Evolutionary conservation across 2,113 vertebrate species (phyloP), one percentile per base, ranked within the genome.

Genomic region (Lipotes vexillifer): DNA sequence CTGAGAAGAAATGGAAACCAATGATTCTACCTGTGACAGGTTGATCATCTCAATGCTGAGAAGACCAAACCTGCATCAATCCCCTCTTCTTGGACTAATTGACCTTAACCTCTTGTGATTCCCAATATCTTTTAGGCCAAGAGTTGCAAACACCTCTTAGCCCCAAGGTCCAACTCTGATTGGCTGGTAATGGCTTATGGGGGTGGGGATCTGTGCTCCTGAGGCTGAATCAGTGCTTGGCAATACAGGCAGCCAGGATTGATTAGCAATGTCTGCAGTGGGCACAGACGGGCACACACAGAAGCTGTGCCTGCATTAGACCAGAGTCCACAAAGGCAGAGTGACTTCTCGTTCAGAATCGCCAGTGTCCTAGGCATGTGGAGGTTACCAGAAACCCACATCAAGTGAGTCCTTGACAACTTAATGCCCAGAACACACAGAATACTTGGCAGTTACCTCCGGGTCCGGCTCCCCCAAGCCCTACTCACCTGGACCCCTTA

Each of bases 241-340:
- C 36, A 59, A 5, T 41, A 33, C 21, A 71, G 49, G 25, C 17
- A 2, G 36, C 27, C 52, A 33, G 86, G 36, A 72, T 33, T 1
- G 2, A 72, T 88, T 33, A 72, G 85, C 36, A 23, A 33, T 59
- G 68, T 59, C 86, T 59, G 68, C 52, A 14, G 36, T 15, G 27
- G 36, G 29, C 36, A 44, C 6, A 1, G 61, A 21, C 0, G 2
- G 33, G 13, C 8, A 21, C 68, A 71, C 17, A 17, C 46, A 52
- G 33, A 21, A 10, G 33, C 46, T 6, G 2, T 0, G 6, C 25
- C 13, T 20, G 46, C 8, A 2, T 1, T 1, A 55, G 33, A 29
- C 46, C 2, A 5, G 2, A n/a, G 33, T 29, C 83, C 44, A 29
- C 21, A 6, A 6, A 65, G 83, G 44, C 4, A 27, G 84, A 12